Evolutionary conservation across 2,888 invertebrate genomes (phyloP), one percentile per base, ranked within the genome.

Genomic region (Bunonema sp.): DNA sequence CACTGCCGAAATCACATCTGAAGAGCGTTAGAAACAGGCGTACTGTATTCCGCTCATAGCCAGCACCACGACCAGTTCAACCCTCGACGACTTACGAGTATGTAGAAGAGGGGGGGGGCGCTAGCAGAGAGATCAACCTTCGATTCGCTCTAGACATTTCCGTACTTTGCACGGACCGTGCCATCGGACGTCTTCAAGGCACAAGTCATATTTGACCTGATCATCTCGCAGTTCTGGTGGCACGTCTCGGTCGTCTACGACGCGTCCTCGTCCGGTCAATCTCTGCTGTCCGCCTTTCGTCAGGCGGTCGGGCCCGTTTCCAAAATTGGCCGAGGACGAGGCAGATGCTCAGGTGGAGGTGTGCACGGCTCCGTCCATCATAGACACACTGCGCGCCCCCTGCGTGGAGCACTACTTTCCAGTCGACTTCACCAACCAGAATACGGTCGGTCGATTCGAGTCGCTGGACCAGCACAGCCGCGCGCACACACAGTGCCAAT

Each of bases 151-250:
- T n/a, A n/a, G n/a, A n/a, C n/a, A n/a, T 42, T 43, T 30, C 41
- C 41, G 5, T 44, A 30, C 32, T 44, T 44, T 19, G 8, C 43
- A 2, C 34, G 44, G 20, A 36, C 42, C 15, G 28, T 35, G 2
- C 31, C 44, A 16, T 44, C 44, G n/a, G 44, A 44, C 29, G 36
- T 36, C 33, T 42, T 37, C 26, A 33, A 33, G 2, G 44, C 44
- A 18, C 23, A 36, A n/a, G 37, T 24, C 10, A 37, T 44, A 4
- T 35, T 42, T 10, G 37, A 42, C 28, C 35, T 44, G 15, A 22
- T 44, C 16, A 35, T 37, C 31, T 35, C 40, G 8, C 40, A 42
- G 36, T 12, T 31, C 26, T 44, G 45, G 37, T 35, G 28, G 4
- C 44, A 42, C 23, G 28, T 42, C 29, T 21, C 29, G 5, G 42